phyloP scores from a whole-genome alignment of 2,797 vertebrate genomes.

The Squalus acanthias region DNA sequence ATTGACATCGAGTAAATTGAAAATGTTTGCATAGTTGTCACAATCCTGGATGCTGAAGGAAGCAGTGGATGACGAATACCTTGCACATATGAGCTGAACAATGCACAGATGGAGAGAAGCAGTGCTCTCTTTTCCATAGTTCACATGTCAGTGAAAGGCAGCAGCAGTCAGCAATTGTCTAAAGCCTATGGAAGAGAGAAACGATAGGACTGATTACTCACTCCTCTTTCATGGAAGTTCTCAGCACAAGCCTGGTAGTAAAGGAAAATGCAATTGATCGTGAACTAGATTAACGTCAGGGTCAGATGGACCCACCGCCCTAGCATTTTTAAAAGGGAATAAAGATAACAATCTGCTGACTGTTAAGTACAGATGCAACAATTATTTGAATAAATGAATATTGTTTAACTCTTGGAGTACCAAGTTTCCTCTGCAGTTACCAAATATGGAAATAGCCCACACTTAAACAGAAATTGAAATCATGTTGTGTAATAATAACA shows the following conservation, averaged over 20 bases:
- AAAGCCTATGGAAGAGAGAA: neutral
- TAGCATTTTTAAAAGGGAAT: neutral
- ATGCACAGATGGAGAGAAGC: neutral
- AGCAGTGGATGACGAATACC: neutral
- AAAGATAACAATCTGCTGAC: slow-evolving; percentile 19
- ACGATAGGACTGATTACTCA: neutral
- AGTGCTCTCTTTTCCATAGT: neutral
- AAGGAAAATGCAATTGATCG: neutral
- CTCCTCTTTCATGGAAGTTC: neutral
- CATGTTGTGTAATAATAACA: neutral
- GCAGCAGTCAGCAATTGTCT: neutral
- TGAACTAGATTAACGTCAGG: neutral
- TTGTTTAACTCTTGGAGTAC: slow-evolving; percentile 11
- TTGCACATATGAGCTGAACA: neutral
- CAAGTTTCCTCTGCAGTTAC: neutral
- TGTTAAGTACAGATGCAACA: neutral
- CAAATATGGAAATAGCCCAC: neutral
- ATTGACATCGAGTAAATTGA: neutral
- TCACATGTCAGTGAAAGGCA: neutral
- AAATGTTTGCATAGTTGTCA: neutral
- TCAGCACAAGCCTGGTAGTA: neutral
- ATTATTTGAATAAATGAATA: slow-evolving; percentile 21
- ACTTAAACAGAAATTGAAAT: neutral
- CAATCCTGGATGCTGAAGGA: neutral
- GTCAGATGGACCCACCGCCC: neutral